Evolutionary conservation across 2,797 vertebrate species (phyloP).

Genomic region (Enoplosus armatus): DNA sequence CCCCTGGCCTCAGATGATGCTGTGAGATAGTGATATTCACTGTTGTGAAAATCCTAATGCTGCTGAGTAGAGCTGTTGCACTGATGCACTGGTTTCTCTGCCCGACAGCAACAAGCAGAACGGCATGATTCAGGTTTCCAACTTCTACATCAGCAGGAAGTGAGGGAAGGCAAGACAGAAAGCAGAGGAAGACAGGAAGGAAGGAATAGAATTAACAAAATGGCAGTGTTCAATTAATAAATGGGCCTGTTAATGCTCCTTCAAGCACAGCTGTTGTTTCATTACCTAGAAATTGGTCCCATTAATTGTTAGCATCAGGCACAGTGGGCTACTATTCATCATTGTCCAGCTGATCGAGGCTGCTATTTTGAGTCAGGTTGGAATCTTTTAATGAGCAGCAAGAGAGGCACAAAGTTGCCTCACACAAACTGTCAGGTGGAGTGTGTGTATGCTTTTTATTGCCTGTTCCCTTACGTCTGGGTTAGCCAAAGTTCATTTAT

Average conservation of each 20-base stretch:
- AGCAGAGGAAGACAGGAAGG: slow-evolving; percentile 44
- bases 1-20: slow-evolving; percentile 38
- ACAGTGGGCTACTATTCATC: slow-evolving; percentile 59
- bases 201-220: slow-evolving; percentile 37
- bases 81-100: slow-evolving; percentile 58
- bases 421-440: slow-evolving; percentile 59
- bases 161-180: slow-evolving; percentile 29
- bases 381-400: slow-evolving; percentile 64
- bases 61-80: slow-evolving; percentile 49
- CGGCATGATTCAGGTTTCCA: slow-evolving; percentile 65
- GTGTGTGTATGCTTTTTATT: slow-evolving; percentile 46
- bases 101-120: slow-evolving; percentile 65
- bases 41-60: slow-evolving; percentile 41
- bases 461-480: slow-evolving; percentile 42
- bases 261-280: slow-evolving; percentile 61
- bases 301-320: slow-evolving; percentile 63
- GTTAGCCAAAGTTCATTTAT: slow-evolving; percentile 67
- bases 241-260: slow-evolving; percentile 32
- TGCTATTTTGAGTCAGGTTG: slow-evolving; percentile 51
- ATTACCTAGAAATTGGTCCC: slow-evolving; percentile 44
- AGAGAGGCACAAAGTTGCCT: slow-evolving; percentile 57
- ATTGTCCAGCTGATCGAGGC: slow-evolving; percentile 48
- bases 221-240: slow-evolving; percentile 57
- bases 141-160: slow-evolving; percentile 61
- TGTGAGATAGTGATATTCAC: slow-evolving; percentile 51